Conservation (phyloP, 2,797 vertebrate species). For the Eurystomus glaucurus region DNA sequence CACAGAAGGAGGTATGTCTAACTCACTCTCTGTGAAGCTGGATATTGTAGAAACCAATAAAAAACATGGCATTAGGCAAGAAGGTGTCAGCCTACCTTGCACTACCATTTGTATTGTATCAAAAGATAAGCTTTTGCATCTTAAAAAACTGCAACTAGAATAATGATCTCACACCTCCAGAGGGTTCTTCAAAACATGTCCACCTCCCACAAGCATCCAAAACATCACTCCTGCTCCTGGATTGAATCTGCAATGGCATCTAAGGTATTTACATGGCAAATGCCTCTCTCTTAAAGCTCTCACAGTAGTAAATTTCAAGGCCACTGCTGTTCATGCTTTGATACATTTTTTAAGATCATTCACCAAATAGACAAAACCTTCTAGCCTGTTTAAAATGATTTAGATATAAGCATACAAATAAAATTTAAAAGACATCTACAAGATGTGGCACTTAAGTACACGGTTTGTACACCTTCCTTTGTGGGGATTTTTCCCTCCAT, state of each 20-base stretch:
- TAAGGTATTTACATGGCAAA: neutral
- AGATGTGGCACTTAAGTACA: neutral
- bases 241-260: neutral
- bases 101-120: rapidly evolving
- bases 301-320: neutral
- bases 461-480: constrained; percentile 93
- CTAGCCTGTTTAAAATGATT: neutral
- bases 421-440: neutral
- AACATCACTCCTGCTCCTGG: neutral
- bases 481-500: constrained; percentile 94
- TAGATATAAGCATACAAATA: neutral
- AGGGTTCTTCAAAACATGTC: neutral
- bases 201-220: neutral
- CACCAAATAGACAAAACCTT: neutral
- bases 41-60: neutral
- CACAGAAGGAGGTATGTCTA: rapidly evolving
- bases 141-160: neutral
- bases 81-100: too few species aligned
- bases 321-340: neutral
- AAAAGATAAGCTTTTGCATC: neutral
- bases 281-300: neutral
- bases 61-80: rapidly evolving
- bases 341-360: neutral
- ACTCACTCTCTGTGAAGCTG: neutral
- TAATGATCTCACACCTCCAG: neutral